These are phyloP conservation scores for Pygocentrus nattereri DNA, from an alignment of 2,797 vertebrate genomes.

Conservation along the genomic window DNA sequence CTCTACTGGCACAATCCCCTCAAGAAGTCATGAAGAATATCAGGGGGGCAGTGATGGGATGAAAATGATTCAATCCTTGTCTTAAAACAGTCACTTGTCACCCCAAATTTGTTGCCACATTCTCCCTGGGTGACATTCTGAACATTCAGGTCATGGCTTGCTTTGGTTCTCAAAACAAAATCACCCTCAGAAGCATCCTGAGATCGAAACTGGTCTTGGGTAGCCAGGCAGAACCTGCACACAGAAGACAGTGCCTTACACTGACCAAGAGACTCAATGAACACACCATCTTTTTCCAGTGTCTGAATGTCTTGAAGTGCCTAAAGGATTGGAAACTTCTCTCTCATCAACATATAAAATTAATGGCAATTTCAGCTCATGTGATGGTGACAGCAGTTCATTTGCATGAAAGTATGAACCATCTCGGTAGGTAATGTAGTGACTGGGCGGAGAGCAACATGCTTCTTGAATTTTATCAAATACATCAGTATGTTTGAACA, in stretches of 20 bases:
- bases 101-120: too few relatives aligned
- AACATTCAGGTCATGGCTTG: slow-evolving; percentile 31
- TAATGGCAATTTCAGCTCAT: slow-evolving; percentile 25
- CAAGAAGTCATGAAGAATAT: slow-evolving; percentile 27
- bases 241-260: not conserved
- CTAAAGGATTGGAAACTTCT: slow-evolving; percentile 29
- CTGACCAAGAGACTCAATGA: slow-evolving; percentile 40
- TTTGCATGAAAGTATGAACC: slow-evolving; percentile 42
- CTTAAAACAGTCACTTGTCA: too few relatives aligned
- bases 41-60: too few relatives aligned
- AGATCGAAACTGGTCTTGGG: slow-evolving; percentile 19
- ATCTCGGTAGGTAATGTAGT: slow-evolving; percentile 36
- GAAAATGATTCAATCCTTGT: slow-evolving; percentile 6
- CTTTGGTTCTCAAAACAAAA: slow-evolving; percentile 9
- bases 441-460: not conserved
- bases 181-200: slow-evolving; percentile 17
- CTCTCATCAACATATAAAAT: slow-evolving; percentile 11
- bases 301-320: slow-evolving; percentile 34
- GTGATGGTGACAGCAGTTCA: slow-evolving; percentile 16
- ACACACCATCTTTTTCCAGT: slow-evolving; percentile 38
- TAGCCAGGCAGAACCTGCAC: slow-evolving; percentile 42
- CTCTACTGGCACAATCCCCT: slow-evolving; percentile 35
- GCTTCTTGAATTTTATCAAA: slow-evolving; percentile 46
- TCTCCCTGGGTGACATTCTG: not conserved
- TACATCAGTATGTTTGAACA: slow-evolving; percentile 40